Evolutionary conservation across 2,888 invertebrate species (phyloP).

Genomic region (Lepidochitona cinerea): DNA sequence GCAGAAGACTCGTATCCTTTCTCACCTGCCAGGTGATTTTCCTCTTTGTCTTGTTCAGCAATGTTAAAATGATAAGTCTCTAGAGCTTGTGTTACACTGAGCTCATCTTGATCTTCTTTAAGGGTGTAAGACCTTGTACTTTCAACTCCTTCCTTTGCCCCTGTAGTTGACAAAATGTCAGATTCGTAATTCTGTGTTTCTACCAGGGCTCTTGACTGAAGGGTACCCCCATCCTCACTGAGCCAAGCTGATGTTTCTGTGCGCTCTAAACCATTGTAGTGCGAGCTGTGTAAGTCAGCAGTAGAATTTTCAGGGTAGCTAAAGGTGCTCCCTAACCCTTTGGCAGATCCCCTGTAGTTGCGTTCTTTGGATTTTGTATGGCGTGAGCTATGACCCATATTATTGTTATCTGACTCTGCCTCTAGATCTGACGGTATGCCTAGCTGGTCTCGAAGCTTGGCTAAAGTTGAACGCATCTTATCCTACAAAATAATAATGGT

Average conservation of each 20-base stretch:
- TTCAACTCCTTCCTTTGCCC: neutral
- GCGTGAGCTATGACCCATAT: constrained; percentile 2
- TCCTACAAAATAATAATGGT: neutral
- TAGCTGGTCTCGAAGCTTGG: constrained; percentile 24
- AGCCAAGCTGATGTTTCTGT: neutral
- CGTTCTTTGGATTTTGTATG: no score
- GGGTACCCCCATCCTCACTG: neutral
- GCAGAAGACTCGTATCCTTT: neutral
- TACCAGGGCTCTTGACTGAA: neutral
- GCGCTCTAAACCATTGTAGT: neutral
- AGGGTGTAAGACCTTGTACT: neutral
- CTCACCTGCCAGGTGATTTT: neutral
- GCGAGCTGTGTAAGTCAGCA: neutral
- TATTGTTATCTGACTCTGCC: neutral
- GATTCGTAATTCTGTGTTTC: neutral
- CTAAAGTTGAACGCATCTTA: constrained; percentile 26
- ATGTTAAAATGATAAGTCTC: constrained; percentile 49
- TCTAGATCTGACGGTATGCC: constrained; percentile 22
- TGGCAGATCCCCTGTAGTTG: no score
- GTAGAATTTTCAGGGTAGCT: neutral
- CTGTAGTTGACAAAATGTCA: neutral
- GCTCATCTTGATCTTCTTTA: constrained; percentile 28
- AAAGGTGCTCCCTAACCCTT: neutral
- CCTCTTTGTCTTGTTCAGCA: constrained; percentile 28
- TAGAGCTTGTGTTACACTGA: constrained; percentile 45